Evolutionary conservation across 1,140 invertebrate species (phyloP).

Genomic region (Drosophila gunungcola): DNA sequence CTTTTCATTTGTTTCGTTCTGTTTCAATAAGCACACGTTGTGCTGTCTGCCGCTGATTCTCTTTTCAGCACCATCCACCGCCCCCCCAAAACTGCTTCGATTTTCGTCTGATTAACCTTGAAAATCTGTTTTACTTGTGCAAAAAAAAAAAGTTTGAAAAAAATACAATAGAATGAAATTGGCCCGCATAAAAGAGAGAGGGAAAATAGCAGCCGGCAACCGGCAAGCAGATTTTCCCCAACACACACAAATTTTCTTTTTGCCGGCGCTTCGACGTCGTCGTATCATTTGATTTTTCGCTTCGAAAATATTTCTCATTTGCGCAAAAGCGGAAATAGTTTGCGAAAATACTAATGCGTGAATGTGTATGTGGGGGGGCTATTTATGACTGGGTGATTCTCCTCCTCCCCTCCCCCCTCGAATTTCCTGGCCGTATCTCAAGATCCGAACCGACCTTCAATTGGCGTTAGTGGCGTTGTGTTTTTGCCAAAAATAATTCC

Average conservation of each 20-base stretch:
- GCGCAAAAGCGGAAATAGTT: slow-evolving; percentile 79
- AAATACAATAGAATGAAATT: slow-evolving; percentile 27
- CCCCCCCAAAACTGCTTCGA: neutral
- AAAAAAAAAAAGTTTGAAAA: neutral
- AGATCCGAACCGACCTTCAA: slow-evolving; percentile 50
- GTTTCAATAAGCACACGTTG: slow-evolving; percentile 52
- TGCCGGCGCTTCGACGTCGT: slow-evolving; percentile 54
- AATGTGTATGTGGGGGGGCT: slow-evolving; percentile 10
- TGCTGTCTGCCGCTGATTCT: slow-evolving; percentile 18
- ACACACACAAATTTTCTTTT: neutral
- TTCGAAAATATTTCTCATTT: slow-evolving; percentile 39
- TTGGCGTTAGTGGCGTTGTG: slow-evolving; percentile 1
- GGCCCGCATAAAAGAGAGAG: slow-evolving; percentile 18
- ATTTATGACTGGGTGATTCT: slow-evolving; percentile 31
- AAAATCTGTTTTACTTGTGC: slow-evolving; percentile 35
- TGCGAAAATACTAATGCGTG: slow-evolving; percentile 33
- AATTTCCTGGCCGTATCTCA: slow-evolving; percentile 34
- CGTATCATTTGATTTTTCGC: slow-evolving; percentile 22
- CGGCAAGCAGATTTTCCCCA: slow-evolving; percentile 33
- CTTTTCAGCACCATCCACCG: neutral
- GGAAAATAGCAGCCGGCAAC: slow-evolving; percentile 54
- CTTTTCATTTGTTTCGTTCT: slow-evolving; percentile 31
- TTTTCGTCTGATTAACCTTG: slow-evolving; percentile 64
- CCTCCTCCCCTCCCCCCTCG: neutral
- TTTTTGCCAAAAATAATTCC: slow-evolving; percentile 48